Evolutionary conservation across 2,888 invertebrate genomes (phyloP), one percentile per base, ranked within the genome.

Genomic region (Hypomecis punctinalis): DNA sequence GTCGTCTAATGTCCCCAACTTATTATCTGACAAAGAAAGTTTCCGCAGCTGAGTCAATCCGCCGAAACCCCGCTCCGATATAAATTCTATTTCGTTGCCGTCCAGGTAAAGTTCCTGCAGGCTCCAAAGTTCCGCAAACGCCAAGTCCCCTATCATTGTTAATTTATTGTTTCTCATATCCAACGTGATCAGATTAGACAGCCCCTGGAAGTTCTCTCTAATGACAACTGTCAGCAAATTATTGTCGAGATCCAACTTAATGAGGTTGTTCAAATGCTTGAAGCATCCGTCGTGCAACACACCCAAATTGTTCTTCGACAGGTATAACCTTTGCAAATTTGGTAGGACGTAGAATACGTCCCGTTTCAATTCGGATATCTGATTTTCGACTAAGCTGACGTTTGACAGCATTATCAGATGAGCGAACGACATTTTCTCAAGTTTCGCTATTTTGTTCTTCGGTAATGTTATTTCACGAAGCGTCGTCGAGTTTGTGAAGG

Each of bases 261-360:
- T 94, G 62, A 98, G 93, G 76, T 96, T 95, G 42, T 94, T 94
- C 77, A 97, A 88, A 77, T 96, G 95, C 74, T 94, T 94, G 83
- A 97, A 98, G 56, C 98, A 96, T 64, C 96, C 96, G 61, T 98
- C 97, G 77, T 98, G 98, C 47, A 98, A 91, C 8, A 96, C 94
- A 72, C 96, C 96, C 68, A 99, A 94, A 78, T 96, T 95, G 85
- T 99, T 99, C 80, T 96, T 96, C 77, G 97, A 97, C 61, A 99
- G 91, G 79, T 95, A 95, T 63, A 99, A 93, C 70, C 96, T 95
- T 76, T 95, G 95, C 72, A 97, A 89, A 69, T 94, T 94, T 0
- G 97, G 97, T 39, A 97, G 88, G 79, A 96, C 95, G 62, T 95
- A 94, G 84, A 97, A 97, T 5, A 96, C 96, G 79, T 95, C 95